phyloP scores from a whole-genome alignment of 2,797 vertebrate species.

The Phataginus tetradactyla region DNA sequence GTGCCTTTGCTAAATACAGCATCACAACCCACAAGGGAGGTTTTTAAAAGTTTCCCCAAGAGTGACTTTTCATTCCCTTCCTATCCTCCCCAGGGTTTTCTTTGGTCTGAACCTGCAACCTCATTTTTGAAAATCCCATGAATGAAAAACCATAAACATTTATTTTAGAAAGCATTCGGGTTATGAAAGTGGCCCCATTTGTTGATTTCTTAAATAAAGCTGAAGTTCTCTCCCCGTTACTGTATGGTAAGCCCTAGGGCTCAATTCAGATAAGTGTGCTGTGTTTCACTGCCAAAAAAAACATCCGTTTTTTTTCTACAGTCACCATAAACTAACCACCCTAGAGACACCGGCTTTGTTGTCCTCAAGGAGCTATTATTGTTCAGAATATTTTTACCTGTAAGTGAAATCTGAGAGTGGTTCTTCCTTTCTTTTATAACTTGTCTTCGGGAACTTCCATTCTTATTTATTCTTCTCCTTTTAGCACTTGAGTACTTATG shows the following conservation, averaged over 20 bases:
- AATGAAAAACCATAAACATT: slow-evolving; percentile 54
- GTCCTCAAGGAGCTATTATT: slow-evolving; percentile 82
- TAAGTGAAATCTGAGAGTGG: slow-evolving; percentile 82
- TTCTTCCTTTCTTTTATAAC: slow-evolving; percentile 75
- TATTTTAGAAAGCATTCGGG: slow-evolving; percentile 58
- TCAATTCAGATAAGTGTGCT: slow-evolving; percentile 82
- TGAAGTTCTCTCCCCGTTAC: slow-evolving; percentile 78
- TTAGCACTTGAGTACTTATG: slow-evolving; percentile 82
- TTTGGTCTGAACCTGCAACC: slow-evolving; percentile 50
- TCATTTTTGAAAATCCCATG: not conserved
- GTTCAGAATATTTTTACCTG: slow-evolving; percentile 83
- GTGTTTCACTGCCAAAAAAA: slow-evolving; percentile 76
- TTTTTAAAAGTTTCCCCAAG: slow-evolving; percentile 5
- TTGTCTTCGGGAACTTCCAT: slow-evolving; percentile 81
- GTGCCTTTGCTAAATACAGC: not conserved
- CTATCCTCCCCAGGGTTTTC: not conserved
- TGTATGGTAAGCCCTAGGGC: slow-evolving; percentile 81
- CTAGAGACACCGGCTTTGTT: slow-evolving; percentile 84
- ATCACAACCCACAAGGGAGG: not conserved
- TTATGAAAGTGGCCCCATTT: slow-evolving; percentile 68
- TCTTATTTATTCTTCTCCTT: slow-evolving; percentile 81
- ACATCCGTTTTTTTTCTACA: slow-evolving; percentile 69
- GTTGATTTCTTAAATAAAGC: slow-evolving; percentile 82
- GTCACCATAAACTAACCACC: slow-evolving; percentile 83
- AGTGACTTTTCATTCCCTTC: not conserved